phyloP scores from a whole-genome alignment of 2,113 vertebrate genomes.

The Bufo bufo region DNA sequence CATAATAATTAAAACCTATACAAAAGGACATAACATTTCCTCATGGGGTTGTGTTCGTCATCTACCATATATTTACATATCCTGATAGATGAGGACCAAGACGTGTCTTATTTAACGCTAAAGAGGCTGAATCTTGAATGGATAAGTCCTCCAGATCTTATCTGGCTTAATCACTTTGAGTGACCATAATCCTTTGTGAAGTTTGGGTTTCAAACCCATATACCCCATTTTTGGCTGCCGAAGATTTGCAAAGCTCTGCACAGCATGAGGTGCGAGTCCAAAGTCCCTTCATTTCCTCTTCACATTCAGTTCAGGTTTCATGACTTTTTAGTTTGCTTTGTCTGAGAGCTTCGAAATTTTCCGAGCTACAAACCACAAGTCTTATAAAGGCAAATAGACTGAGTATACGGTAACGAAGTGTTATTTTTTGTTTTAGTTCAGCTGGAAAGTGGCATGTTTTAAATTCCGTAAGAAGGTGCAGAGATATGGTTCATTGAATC shows the following conservation, averaged over 20 bases:
- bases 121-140: conserved; percentile 44
- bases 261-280: conserved; percentile 46
- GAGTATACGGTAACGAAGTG: neutral
- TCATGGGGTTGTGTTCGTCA: neutral
- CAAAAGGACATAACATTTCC: conserved; percentile 40
- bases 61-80: neutral
- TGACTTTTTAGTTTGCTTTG: conserved; percentile 6
- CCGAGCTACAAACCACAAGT: conserved; percentile 40
- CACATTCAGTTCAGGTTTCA: conserved; percentile 55
- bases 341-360: conserved; percentile 36
- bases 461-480: conserved; percentile 33
- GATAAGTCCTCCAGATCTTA: conserved; percentile 54
- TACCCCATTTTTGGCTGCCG: conserved; percentile 44
- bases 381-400: neutral
- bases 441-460: conserved; percentile 35
- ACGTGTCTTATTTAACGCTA: conserved; percentile 9
- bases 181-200: conserved; percentile 33
- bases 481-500: conserved; percentile 41
- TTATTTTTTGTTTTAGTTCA: conserved; percentile 22
- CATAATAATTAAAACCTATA: conserved; percentile 41
- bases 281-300: conserved; percentile 57
- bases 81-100: neutral
- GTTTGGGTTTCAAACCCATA: conserved; percentile 50
- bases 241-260: conserved; percentile 28
- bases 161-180: conserved; percentile 56